Conservation (phyloP, 2,888 invertebrate species). For the Cremastobaeus sp. region DNA sequence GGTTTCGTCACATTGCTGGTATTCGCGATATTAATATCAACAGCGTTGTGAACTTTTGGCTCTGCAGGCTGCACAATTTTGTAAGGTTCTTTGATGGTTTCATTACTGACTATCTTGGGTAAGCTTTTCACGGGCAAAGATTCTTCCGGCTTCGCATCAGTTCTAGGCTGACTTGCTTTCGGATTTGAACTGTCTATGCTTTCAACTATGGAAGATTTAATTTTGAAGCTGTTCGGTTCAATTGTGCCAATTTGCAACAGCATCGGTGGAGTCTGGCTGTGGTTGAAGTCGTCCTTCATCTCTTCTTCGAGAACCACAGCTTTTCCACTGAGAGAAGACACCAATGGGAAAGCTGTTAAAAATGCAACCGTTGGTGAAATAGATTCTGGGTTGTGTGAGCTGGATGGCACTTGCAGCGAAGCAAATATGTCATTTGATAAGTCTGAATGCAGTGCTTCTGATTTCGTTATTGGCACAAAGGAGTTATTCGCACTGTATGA, state of each 20-base stretch:
- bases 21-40: conserved; percentile 41
- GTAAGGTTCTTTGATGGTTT: conserved; percentile 72
- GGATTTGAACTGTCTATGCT: conserved; percentile 37
- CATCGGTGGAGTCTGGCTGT: conserved; percentile 77
- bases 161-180: conserved; percentile 18
- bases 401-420: conserved; percentile 81
- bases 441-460: conserved; percentile 78
- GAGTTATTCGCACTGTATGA: conserved; percentile 73
- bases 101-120: conserved; percentile 72
- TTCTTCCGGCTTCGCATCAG: conserved; percentile 54
- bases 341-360: conserved; percentile 86
- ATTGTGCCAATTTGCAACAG: conserved; percentile 75
- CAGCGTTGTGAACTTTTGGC: conserved; percentile 18
- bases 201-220: conserved; percentile 66
- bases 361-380: conserved; percentile 89
- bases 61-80: conserved; percentile 70
- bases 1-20: conserved; percentile 26
- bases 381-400: conserved; percentile 81
- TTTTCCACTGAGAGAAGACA: conserved; percentile 81
- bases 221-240: conserved; percentile 76
- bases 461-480: conserved; percentile 74
- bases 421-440: conserved; percentile 82
- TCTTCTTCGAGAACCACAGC: conserved; percentile 81
- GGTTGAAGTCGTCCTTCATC: conserved; percentile 77
- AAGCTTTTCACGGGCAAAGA: conserved; percentile 64